These are phyloP conservation scores for Deladenus siricidicola DNA, from an alignment of 2,888 invertebrate species.

Conservation along the genomic window DNA sequence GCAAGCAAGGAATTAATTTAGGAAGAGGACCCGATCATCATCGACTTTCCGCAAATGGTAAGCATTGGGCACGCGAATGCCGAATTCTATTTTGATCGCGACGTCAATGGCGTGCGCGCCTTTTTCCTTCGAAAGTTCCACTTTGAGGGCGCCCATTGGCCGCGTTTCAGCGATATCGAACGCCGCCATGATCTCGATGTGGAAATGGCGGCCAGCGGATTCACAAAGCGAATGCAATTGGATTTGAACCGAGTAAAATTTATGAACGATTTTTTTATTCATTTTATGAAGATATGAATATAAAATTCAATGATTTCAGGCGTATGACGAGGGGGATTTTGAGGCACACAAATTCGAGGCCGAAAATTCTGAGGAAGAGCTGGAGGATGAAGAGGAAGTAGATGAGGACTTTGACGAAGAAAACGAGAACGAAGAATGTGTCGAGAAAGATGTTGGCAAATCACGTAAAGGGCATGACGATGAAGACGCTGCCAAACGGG, in stretches of 20 bases:
- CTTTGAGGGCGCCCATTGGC: constrained; percentile 68
- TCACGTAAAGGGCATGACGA: no score
- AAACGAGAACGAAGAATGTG: background rate
- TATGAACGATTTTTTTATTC: background rate
- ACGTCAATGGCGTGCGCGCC: constrained; percentile 75
- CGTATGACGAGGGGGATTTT: constrained; percentile 49
- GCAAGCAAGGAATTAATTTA: constrained; percentile 9
- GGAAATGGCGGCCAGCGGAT: constrained; percentile 81
- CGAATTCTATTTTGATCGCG: constrained; percentile 81
- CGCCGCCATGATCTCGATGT: constrained; percentile 72
- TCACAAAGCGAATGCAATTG: constrained; percentile 64
- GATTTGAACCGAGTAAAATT: constrained; percentile 41
- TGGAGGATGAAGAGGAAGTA: background rate
- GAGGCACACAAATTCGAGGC: constrained; percentile 37
- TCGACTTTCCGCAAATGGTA: constrained; percentile 99
- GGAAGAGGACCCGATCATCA: constrained; percentile 72
- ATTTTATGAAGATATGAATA: background rate
- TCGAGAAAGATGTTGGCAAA: background rate
- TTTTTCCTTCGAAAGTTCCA: constrained; percentile 82
- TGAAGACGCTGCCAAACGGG: constrained; percentile 13
- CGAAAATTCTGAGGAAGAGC: constrained; percentile 19
- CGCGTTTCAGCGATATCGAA: constrained; percentile 56
- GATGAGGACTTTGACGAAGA: constrained; percentile 6
- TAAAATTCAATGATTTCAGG: constrained; percentile 23
- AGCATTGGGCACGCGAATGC: constrained; percentile 87